Conservation (phyloP, 2,888 invertebrate species). For the Tricholauxania praeusta region DNA sequence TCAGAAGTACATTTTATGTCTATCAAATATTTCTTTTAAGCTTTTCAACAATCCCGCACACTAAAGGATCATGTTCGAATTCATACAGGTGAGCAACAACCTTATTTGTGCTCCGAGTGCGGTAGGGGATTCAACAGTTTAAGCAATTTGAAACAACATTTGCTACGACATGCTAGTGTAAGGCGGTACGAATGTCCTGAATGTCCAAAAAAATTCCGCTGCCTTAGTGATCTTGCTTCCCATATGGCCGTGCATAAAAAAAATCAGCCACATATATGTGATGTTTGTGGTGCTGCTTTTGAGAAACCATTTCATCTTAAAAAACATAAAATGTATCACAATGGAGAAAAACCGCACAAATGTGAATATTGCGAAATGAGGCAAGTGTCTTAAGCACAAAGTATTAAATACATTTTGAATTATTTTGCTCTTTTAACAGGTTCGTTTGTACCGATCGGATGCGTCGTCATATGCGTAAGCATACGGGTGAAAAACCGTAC, state of each 20-base stretch:
- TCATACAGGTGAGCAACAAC: conserved; percentile 70
- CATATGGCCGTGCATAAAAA: conserved; percentile 70
- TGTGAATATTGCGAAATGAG: conserved; percentile 56
- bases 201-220: conserved; percentile 72
- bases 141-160: conserved; percentile 72
- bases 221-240: conserved; percentile 70
- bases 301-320: conserved; percentile 72
- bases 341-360: conserved; percentile 68
- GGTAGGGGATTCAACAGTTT: conserved; percentile 71
- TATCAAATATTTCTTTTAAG: conserved; percentile 54
- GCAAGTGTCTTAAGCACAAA: conserved; percentile 34
- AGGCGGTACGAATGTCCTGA: conserved; percentile 70
- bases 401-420: not conserved
- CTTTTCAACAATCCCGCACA: conserved; percentile 71
- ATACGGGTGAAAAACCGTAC: conserved; percentile 68
- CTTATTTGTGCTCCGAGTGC: conserved; percentile 72
- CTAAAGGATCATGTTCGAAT: conserved; percentile 72
- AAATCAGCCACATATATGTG: conserved; percentile 74
- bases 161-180: conserved; percentile 70
- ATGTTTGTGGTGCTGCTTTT: conserved; percentile 73
- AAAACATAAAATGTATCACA: conserved; percentile 75
- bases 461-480: conserved; percentile 72
- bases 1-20: not conserved
- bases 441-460: conserved; percentile 72
- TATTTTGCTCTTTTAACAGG: conserved; percentile 54